Percentiles rank a stretch among this genome's conserved stretches.
Conservation (phyloP, 2,797 vertebrate genomes). For the Caiman crocodilus region DNA sequence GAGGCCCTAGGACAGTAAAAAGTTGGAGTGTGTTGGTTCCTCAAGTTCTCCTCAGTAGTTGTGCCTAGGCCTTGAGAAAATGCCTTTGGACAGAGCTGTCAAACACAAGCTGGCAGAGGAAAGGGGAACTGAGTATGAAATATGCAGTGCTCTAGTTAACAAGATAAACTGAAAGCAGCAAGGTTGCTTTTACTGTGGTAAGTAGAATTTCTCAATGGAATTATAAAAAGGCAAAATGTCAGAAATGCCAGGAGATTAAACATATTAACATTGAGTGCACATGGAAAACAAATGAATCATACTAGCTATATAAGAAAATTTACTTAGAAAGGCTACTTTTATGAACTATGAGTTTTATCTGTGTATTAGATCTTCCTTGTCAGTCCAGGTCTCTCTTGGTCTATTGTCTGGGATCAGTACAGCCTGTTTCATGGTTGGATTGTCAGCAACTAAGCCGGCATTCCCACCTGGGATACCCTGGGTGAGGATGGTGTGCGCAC, state of each 20-base stretch:
- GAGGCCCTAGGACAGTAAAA: neutral
- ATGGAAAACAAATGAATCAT: neutral
- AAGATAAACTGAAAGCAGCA: neutral
- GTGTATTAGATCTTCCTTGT: neutral
- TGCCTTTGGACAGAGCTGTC: accelerated
- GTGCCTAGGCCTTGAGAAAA: neutral
- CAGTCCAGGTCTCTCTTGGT: too few relatives aligned
- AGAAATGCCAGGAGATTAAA: neutral
- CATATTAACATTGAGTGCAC: neutral
- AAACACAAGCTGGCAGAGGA: neutral
- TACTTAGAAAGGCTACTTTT: neutral
- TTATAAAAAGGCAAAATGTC: neutral
- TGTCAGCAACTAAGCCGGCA: too few relatives aligned
- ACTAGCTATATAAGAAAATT: neutral
- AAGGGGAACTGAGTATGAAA: neutral
- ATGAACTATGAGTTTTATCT: neutral
- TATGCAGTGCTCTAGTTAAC: neutral
- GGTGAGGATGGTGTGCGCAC: too few relatives aligned
- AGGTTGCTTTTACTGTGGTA: neutral
- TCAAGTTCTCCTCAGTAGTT: neutral
- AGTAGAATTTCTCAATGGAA: neutral
- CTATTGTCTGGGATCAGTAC: too few relatives aligned
- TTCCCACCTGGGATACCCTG: too few relatives aligned
- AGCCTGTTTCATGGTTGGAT: too few relatives aligned
- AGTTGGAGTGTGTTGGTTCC: neutral